Evolutionary conservation across 2,113 vertebrate genomes (phyloP), one percentile per base, ranked within the genome.

Genomic region (Progne subis): DNA sequence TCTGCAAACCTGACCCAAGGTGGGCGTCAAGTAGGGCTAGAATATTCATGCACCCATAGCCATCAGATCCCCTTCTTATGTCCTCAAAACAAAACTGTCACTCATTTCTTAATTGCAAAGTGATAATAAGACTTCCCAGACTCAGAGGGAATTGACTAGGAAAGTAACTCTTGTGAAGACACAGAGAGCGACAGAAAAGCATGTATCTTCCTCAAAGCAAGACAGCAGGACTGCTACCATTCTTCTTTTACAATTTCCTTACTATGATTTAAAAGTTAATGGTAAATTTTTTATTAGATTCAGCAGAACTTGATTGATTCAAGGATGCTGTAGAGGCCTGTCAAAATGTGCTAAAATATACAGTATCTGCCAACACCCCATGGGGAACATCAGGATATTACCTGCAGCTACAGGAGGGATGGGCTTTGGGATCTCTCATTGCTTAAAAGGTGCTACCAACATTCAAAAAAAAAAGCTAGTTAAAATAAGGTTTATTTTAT

Each of bases 321-420:
- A 88, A 57, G 86, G 69, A 80, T 81, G 71, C 86, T 88, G 49
- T 90, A 86, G 82, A 94, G 82, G 44, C 85, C 70, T 94, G 93
- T 96, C 85, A 96, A 77, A 96, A 97, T 79, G 94, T 96, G 96
- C 71, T 97, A 97, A 97, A 97, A 94, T 94, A 95, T 95, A 92
- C 88, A 86, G 70, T 74, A 94, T 37, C 83, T 97, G 92, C 81
- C 94, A 97, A 95, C 89, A 96, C 94, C 76, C 77, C 79, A 69
- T 28, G 68, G 65, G 46, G 63, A 95, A 92, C 86, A 94, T 94
- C 80, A 94, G 77, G 90, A 95, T 94, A 77, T 94, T 92, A 97
- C 93, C 94, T 96, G 96, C 60, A 96, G 92, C 92, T 82, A 86
- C 29, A 44, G 68, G 86, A 92, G 55, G 81, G 81, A 28, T 53